Percentiles rank a stretch among this genome's conserved stretches.
phyloP scores from a whole-genome alignment of 2,113 vertebrate species.

The Motacilla alba region DNA sequence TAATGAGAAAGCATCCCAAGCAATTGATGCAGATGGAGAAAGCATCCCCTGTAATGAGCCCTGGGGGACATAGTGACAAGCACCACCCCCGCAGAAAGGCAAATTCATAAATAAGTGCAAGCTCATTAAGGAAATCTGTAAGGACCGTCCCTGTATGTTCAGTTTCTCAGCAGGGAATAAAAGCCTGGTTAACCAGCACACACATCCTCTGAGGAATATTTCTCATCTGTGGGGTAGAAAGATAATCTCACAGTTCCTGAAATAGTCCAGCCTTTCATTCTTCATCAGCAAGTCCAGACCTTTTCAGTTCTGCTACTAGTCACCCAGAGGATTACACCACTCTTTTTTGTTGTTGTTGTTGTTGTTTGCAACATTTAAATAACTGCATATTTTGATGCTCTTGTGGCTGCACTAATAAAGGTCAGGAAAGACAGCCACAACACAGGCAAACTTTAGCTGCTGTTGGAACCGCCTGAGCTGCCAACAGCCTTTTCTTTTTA shows the following conservation, averaged over 20 bases:
- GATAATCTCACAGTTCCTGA: not conserved
- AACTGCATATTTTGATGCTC: not conserved
- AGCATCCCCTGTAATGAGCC: conserved; percentile 2
- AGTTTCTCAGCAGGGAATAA: not conserved
- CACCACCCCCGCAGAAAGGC: not conserved
- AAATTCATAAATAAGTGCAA: not conserved
- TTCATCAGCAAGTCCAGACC: not conserved
- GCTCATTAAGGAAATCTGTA: conserved; percentile 49
- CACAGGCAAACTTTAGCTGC: not conserved
- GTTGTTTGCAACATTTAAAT: not conserved
- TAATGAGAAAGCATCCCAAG: not conserved
- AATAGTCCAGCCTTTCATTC: not conserved
- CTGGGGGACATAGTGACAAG: not conserved
- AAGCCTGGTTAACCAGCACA: conserved; percentile 5
- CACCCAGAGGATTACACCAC: not conserved
- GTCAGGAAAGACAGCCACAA: not conserved
- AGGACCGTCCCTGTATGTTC: not conserved
- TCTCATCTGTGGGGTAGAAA: not conserved
- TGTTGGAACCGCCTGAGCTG: not conserved
- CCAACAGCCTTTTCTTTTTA: not conserved
- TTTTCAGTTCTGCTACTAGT: not conserved
- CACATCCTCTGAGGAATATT: not conserved
- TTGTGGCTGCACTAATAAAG: not conserved
- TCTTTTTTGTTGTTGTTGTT: not conserved
- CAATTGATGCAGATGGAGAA: not conserved